Conservation (phyloP, 2,113 vertebrate genomes). For the Scortum barcoo region DNA sequence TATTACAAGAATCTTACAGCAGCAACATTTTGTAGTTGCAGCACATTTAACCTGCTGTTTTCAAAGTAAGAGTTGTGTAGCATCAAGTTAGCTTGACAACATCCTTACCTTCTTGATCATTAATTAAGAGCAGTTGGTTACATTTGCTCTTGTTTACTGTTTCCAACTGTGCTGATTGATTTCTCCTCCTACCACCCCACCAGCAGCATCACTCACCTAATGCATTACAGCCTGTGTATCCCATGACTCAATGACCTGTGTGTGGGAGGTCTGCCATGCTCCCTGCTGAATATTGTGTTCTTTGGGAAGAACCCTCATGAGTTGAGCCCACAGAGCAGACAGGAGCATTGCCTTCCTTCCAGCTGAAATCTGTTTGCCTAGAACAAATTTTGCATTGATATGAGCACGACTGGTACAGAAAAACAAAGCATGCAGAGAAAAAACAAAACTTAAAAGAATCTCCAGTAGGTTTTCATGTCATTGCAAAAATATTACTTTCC, state of each 20-base stretch:
- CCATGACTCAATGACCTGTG: background rate
- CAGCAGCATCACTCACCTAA: background rate
- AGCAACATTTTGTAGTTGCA: background rate
- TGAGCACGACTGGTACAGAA: background rate
- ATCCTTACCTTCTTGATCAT: background rate
- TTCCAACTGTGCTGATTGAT: conserved; percentile 12
- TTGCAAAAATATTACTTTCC: no score
- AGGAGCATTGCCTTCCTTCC: background rate
- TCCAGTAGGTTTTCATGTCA: background rate
- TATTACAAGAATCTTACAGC: no score
- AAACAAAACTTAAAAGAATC: background rate
- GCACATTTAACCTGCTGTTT: background rate
- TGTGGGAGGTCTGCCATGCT: background rate
- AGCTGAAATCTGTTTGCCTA: background rate
- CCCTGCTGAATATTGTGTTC: background rate
- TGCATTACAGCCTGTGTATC: background rate
- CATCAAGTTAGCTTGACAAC: background rate
- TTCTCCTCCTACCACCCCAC: background rate
- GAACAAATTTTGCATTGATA: background rate
- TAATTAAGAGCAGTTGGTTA: background rate
- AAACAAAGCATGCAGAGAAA: background rate
- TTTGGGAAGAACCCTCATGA: background rate
- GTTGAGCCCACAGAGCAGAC: background rate
- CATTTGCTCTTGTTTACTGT: background rate
- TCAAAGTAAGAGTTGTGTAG: no score